phyloP scores from a whole-genome alignment of 2,888 invertebrate genomes.

The Lochmaea crataegi region DNA sequence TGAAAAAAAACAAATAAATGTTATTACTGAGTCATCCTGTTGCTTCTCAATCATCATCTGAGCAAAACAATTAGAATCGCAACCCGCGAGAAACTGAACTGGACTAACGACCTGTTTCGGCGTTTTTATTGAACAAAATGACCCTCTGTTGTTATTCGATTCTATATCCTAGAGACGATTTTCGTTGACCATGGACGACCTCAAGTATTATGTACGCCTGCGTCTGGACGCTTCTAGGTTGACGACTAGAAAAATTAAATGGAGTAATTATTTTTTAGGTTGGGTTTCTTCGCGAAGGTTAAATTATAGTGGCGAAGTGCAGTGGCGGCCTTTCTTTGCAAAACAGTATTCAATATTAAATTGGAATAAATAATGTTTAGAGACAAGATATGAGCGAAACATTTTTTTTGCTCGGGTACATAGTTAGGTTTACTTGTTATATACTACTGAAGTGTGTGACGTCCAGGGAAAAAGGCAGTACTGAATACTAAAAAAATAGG shows the following conservation, averaged over 20 bases:
- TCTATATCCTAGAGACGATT: constrained; percentile 39
- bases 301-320: constrained; percentile 12
- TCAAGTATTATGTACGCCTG: constrained; percentile 47
- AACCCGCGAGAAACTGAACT: not conserved
- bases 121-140: constrained; percentile 15
- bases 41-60: constrained; percentile 24
- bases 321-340: not conserved
- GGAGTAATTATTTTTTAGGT: constrained; percentile 31
- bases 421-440: too few relatives aligned
- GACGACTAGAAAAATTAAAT: constrained; percentile 38
- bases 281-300: constrained; percentile 25
- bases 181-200: constrained; percentile 36
- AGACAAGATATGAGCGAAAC: too few relatives aligned
- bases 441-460: too few relatives aligned
- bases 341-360: too few relatives aligned
- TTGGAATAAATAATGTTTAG: too few relatives aligned
- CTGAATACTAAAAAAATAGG: too few relatives aligned
- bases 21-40: constrained; percentile 35
- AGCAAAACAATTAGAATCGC: constrained; percentile 10
- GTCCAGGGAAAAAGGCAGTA: too few relatives aligned
- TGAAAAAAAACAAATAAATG: constrained; percentile 5
- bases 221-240: constrained; percentile 40
- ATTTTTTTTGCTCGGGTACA: too few relatives aligned
- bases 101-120: constrained; percentile 13
- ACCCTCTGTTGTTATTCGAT: constrained; percentile 34